phyloP scores from a whole-genome alignment of 2,888 invertebrate species.

The Anaspis maculata region DNA sequence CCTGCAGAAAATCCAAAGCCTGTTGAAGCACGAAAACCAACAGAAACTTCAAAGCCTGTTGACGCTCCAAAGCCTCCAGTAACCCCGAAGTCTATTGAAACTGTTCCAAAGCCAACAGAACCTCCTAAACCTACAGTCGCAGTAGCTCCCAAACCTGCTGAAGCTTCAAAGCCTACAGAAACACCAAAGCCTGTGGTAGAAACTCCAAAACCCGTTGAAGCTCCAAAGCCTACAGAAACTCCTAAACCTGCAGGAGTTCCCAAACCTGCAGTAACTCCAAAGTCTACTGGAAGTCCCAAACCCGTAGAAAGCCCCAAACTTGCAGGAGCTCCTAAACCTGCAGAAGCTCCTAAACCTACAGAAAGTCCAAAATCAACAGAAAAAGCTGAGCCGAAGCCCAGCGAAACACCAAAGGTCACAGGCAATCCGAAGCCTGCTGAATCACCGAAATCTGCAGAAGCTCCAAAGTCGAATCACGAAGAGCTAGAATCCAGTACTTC shows the following conservation, averaged over 20 bases:
- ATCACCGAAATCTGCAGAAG: slow-evolving; percentile 1
- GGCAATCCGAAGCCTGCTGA: background rate
- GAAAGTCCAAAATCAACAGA: slow-evolving; percentile 4
- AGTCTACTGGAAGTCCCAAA: background rate
- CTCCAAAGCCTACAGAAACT: background rate
- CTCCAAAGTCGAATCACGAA: slow-evolving; percentile 11
- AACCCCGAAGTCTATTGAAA: background rate
- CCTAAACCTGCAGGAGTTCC: slow-evolving; percentile 2
- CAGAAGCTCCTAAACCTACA: background rate
- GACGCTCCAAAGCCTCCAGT: too few species aligned
- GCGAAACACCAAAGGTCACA: slow-evolving; percentile 12
- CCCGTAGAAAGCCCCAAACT: slow-evolving; percentile 1
- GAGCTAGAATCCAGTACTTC: too few species aligned
- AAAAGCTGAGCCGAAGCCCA: slow-evolving; percentile 2
- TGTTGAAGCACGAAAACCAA: too few species aligned
- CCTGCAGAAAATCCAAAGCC: slow-evolving; percentile 14
- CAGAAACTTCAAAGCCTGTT: too few species aligned
- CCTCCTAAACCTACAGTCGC: slow-evolving; percentile 15
- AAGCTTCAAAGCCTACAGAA: too few species aligned
- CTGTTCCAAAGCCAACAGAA: slow-evolving; percentile 9
- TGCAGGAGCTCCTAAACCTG: background rate
- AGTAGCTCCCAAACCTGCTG: too few species aligned
- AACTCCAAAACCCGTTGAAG: background rate
- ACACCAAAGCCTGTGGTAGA: background rate
- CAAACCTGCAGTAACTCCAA: slow-evolving; percentile 6